Evolutionary conservation across 2,797 vertebrate genomes (phyloP).

Genomic region (Setipinna tenuifilis): DNA sequence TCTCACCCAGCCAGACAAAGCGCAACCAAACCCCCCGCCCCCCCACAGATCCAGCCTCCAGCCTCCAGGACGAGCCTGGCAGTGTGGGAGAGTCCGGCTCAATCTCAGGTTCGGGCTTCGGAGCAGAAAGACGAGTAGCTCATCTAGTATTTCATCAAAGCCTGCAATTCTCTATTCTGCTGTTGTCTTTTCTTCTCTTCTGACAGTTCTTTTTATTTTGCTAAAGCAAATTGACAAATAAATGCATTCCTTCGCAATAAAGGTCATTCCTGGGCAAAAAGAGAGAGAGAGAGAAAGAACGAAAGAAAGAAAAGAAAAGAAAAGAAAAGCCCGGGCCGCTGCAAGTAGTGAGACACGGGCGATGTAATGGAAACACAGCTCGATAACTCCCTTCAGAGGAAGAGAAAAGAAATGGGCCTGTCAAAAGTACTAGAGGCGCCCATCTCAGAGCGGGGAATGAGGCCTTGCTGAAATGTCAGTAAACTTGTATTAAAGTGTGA

Average conservation of each 20-base stretch:
- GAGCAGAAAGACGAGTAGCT: neutral
- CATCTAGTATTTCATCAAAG: neutral
- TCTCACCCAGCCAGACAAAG: too few relatives aligned
- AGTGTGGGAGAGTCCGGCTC: neutral
- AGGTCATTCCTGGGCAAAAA: neutral
- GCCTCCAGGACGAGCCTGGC: too few relatives aligned
- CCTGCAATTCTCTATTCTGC: neutral
- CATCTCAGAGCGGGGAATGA: neutral
- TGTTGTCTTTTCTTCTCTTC: neutral
- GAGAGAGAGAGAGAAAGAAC: too few relatives aligned
- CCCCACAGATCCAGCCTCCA: neutral
- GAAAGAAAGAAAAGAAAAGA: neutral
- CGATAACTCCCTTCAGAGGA: constrained; percentile 2
- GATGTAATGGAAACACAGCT: constrained; percentile 7
- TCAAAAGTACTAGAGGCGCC: neutral
- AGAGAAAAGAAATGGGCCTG: constrained; percentile 9
- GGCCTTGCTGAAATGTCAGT: constrained; percentile 20
- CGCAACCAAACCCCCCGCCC: too few relatives aligned
- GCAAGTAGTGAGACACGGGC: neutral
- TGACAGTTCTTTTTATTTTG: constrained; percentile 1
- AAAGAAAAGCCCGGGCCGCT: neutral
- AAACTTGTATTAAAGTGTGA: constrained; percentile 33
- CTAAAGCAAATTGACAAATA: constrained; percentile 16
- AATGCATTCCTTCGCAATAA: neutral
- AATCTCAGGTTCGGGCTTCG: too few relatives aligned